Evolutionary conservation across 1,140 invertebrate species (phyloP).

Genomic region (Drosophila subpulchrella): DNA sequence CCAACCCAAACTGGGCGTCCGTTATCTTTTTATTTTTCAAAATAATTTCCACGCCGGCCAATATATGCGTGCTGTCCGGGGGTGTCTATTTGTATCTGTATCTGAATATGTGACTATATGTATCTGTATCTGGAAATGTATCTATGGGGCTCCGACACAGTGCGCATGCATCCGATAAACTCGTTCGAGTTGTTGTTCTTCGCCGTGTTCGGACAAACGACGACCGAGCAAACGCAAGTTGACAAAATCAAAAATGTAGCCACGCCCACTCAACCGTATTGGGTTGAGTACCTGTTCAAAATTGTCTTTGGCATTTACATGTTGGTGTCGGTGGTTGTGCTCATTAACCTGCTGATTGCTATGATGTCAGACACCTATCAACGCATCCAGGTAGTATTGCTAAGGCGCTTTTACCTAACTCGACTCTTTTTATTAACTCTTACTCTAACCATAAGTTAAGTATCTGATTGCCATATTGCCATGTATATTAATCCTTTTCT

Average conservation of each 20-base stretch:
- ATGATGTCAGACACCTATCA: conserved; percentile 99
- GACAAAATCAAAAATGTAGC: conserved; percentile 84
- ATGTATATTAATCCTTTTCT: conserved; percentile 46
- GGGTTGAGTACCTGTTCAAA: conserved; percentile 93
- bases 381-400: conserved; percentile 93
- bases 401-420: conserved; percentile 56
- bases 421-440: conserved; percentile 10
- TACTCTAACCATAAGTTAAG: conserved; percentile 55
- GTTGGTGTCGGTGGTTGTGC: conserved; percentile 98
- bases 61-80: conserved; percentile 51
- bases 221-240: conserved; percentile 91
- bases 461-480: conserved; percentile 11
- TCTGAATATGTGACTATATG: neutral
- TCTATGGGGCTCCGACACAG: conserved; percentile 88
- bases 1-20: conserved; percentile 79
- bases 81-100: conserved; percentile 83
- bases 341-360: conserved; percentile 99
- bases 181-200: conserved; percentile 99
- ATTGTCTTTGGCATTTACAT: conserved; percentile 96
- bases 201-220: conserved; percentile 98
- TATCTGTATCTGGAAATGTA: conserved; percentile 17
- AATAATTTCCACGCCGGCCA: conserved; percentile 44
- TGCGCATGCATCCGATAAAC: conserved; percentile 93
- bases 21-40: conserved; percentile 83
- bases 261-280: conserved; percentile 87